Evolutionary conservation across 1,140 invertebrate genomes (phyloP).

Genomic region (Belonocnema kinseyi): DNA sequence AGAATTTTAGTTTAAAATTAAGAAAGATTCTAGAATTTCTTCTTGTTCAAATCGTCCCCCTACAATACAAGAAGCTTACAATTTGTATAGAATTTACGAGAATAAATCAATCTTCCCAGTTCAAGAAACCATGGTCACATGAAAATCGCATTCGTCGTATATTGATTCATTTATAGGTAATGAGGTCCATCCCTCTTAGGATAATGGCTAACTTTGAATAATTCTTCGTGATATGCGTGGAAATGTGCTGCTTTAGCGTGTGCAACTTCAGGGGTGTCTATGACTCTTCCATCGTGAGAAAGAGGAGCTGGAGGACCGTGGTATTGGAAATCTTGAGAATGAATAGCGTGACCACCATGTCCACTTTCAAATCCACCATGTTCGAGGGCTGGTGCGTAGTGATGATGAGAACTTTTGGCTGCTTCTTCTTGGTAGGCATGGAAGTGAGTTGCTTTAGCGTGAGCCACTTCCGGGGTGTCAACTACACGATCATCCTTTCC

Average conservation of each 20-base stretch:
- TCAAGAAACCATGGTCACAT: background rate
- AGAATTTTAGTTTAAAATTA: too few species aligned
- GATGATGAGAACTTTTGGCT: conserved; percentile 53
- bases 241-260: conserved; percentile 78
- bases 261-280: conserved; percentile 79
- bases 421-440: conserved; percentile 76
- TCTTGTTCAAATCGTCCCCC: too few species aligned
- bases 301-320: conserved; percentile 65
- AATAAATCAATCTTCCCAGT: background rate
- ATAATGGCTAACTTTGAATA: conserved; percentile 60
- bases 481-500: conserved; percentile 76
- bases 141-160: background rate
- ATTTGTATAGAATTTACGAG: background rate
- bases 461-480: conserved; percentile 78
- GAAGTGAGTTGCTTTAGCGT: conserved; percentile 77
- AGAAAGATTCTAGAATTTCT: too few species aligned
- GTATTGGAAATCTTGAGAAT: conserved; percentile 51
- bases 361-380: conserved; percentile 9
- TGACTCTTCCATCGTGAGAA: conserved; percentile 66
- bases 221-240: conserved; percentile 75
- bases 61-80: background rate
- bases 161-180: conserved; percentile 15
- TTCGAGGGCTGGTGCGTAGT: conserved; percentile 32
- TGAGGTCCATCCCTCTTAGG: conserved; percentile 37
- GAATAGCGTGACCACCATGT: conserved; percentile 1